Percentiles rank a stretch among this genome's conserved stretches.
Conservation (phyloP, 1,140 invertebrate genomes). For the Drosophila saltans region DNA sequence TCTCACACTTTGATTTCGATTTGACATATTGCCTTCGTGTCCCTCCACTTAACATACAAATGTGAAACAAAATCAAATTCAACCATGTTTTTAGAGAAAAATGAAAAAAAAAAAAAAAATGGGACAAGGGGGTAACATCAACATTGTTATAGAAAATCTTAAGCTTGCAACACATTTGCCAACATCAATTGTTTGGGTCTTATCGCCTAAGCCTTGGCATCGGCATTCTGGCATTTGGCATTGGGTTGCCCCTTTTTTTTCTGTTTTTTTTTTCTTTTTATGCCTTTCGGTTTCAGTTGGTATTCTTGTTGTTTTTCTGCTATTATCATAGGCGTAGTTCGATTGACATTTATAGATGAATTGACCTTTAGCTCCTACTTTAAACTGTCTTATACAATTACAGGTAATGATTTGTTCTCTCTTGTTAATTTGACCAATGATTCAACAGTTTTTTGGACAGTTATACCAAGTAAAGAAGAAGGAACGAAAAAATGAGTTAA, state of each 20-base stretch:
- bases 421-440: too few species aligned
- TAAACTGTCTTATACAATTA: too few species aligned
- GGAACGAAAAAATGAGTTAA: too few species aligned
- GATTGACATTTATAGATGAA: background rate
- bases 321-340: background rate
- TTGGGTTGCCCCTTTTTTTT: constrained; percentile 36
- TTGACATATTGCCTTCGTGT: constrained; percentile 42
- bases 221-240: constrained; percentile 29
- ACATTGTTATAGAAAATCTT: constrained; percentile 57
- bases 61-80: constrained; percentile 34
- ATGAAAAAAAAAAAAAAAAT: background rate
- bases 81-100: background rate
- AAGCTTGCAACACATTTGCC: constrained; percentile 55
- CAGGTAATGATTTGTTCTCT: too few species aligned
- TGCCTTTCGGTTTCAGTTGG: constrained; percentile 10
- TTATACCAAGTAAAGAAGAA: too few species aligned
- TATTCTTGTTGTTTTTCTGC: background rate
- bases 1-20: constrained; percentile 7
- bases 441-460: too few species aligned
- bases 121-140: constrained; percentile 12
- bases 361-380: too few species aligned
- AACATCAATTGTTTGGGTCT: constrained; percentile 45
- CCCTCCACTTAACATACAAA: constrained; percentile 59
- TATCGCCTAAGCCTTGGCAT: constrained; percentile 43
- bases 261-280: constrained; percentile 10